A percentile compares a stretch with the other conserved stretches of the same genome.
phyloP scores from a whole-genome alignment of 2,888 invertebrate genomes.

The Cenopis cana region DNA sequence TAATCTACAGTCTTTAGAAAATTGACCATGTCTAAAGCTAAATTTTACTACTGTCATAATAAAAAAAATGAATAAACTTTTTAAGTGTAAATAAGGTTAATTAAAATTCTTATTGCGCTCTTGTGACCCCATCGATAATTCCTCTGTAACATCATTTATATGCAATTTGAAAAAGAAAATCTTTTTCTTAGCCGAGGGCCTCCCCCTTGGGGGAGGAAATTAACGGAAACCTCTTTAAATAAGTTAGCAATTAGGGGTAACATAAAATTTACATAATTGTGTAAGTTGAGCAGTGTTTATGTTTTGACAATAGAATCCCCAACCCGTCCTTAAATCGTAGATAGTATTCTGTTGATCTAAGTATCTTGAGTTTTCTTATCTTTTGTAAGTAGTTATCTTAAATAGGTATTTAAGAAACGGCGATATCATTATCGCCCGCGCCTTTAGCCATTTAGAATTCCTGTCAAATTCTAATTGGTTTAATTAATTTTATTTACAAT shows the following conservation, averaged over 20 bases:
- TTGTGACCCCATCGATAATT: conserved; percentile 69
- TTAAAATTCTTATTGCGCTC: conserved; percentile 64
- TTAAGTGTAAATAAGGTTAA: conserved; percentile 44
- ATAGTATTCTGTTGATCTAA: conserved; percentile 29
- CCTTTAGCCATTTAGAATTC: background rate
- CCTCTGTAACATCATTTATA: conserved; percentile 75
- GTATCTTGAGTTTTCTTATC: conserved; percentile 16
- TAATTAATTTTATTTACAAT: background rate
- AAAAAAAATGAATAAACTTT: background rate
- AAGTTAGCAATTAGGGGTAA: conserved; percentile 84
- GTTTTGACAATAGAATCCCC: conserved; percentile 73
- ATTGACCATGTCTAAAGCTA: background rate
- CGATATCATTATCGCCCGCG: background rate
- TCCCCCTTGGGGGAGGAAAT: conserved; percentile 64
- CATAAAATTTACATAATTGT: conserved; percentile 84
- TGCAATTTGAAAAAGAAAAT: conserved; percentile 73
- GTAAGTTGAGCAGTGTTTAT: conserved; percentile 79
- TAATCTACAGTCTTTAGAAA: too few species aligned
- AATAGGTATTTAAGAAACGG: conserved; percentile 10
- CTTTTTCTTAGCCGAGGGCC: conserved; percentile 54
- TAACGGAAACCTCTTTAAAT: conserved; percentile 83
- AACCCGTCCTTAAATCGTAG: conserved; percentile 23
- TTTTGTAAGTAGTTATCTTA: background rate
- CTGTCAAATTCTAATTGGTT: background rate
- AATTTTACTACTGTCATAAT: background rate